A percentile compares a stretch with the other conserved stretches of the same genome.
Conservation (phyloP, 2,113 vertebrate species). For the Meriones unguiculatus region DNA sequence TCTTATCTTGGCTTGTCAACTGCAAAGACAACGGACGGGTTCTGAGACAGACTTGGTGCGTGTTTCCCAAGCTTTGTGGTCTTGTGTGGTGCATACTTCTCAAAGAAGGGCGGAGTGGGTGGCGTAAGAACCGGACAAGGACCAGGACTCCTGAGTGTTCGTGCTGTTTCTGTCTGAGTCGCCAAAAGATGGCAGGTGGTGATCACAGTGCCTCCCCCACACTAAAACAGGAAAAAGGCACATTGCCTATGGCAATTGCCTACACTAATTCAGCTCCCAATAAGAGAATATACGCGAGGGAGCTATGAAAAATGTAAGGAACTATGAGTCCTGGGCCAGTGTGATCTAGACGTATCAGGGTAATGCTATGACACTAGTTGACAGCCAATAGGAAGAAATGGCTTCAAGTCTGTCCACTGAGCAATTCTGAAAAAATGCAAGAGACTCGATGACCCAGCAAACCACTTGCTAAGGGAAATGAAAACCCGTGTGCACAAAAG, state of each 20-base stretch:
- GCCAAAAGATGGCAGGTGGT: background rate
- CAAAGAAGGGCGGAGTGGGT: background rate
- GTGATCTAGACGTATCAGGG: background rate
- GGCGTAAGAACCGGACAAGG: background rate
- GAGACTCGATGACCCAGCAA: background rate
- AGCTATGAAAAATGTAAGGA: background rate
- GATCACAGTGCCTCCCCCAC: background rate
- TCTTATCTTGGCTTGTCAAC: slow-evolving; percentile 97
- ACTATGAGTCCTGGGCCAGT: background rate
- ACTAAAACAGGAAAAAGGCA: background rate
- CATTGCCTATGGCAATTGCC: background rate
- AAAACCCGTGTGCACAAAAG: background rate
- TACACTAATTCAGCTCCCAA: rapidly evolving
- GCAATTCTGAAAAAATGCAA: background rate
- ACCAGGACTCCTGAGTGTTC: background rate
- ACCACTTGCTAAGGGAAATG: background rate
- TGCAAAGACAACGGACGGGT: slow-evolving; percentile 75
- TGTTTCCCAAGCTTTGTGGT: background rate
- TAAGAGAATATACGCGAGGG: background rate
- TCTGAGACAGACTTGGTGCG: too few relatives aligned
- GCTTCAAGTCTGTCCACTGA: background rate
- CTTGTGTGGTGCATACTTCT: background rate
- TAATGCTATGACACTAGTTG: background rate
- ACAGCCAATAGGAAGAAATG: background rate
- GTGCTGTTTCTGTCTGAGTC: background rate